Evolutionary conservation across 2,888 invertebrate species (phyloP), one percentile per base, ranked within the genome.

Genomic region (Clunio marinus): DNA sequence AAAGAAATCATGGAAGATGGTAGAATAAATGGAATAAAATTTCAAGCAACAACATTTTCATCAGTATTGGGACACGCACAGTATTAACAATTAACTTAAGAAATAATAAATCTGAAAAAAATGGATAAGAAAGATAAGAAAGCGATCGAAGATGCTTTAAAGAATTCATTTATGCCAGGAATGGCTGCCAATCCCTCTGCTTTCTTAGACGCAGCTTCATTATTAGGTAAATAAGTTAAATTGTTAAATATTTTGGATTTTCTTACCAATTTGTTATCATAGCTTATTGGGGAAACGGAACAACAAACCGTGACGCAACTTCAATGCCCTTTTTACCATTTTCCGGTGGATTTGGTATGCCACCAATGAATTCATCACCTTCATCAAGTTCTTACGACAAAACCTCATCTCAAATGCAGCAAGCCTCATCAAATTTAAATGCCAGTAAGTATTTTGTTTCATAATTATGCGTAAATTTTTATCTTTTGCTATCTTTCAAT

Each of bases 161-260:
- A 66, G 17, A 66, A 55, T 13, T 46, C 66, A 20, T 28, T 66
- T 15, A 65, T 65, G 65, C 51, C 46, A 5, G 66, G 20, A 24
- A 25, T 51, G 75, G 80, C 80, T 82, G 20, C 20, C 76, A 84
- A 87, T 82, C 81, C 86, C 71, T 83, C 87, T 73, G 86, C 88
- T 72, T 81, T 91, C 73, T 84, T 91, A 78, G 91, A 91, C 81
- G 89, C 91, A 73, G 88, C 90, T 75, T 86, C 87, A 72, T 82
- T 88, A 72, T 88, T 88, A 76, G 87, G 88, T 79, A 72, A 80
- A 83, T 83, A 82, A 75, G 2, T 17, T 5, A 20, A 41, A 22
- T 17, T 51, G 3, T 13, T 62, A 15, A 62, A 41, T 41, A 2
- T n/a, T 41, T 41, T 28, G 20, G 27, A 8, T 17, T 4, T 51